Base-by-base conservation (phyloP, 2,113 vertebrate genomes). In the Rynchops niger region DNA sequence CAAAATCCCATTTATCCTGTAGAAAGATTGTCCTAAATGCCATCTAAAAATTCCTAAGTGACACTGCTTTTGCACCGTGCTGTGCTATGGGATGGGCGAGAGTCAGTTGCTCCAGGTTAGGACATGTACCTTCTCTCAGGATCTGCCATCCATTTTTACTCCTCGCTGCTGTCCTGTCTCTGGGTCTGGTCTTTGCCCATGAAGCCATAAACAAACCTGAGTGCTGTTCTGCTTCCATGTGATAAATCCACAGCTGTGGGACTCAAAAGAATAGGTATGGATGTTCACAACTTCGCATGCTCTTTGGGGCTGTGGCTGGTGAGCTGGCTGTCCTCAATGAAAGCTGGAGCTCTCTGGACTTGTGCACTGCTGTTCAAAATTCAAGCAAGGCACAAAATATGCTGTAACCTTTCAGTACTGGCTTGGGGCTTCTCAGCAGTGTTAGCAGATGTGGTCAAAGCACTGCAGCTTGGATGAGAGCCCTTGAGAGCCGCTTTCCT, bases 151-250 rank as follows among this genome's bases (percentile, higher is more conserved):
- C 12, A 5, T 80, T 72, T 77, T 59, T 3, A 6, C 25, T 67
- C 18, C 55, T 90, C 18, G 9, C 7, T 43, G 53, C 82, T 69
- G 36, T 52, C 29, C 25, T 65, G 11, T 45, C 9, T 13, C 42
- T 50, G 80, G 18, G 26, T 52, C 70, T 82, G 62, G 5, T 84
- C 56, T 43, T 76, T 73, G 52, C 73, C 42, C 38, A 1, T 5
- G 13, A 42, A 78, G 47, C 32, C 47, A n/a, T 30, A 65, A 74
- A 19, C 5, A 52, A 85, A 27, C 19, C 19, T 22, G 4, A 59
- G 32, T 2, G 6, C 10, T 59, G 15, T 19, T 77, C 49, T 77
- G 20, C 9, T 77, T 65, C 76, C 11, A 5, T 0, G 0, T n/a
- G 15, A 84, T 18, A 86, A 70, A 59, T 27, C 49, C 8, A 2